A percentile compares a stretch with the other conserved stretches of the same genome.
phyloP scores from a whole-genome alignment of 2,113 vertebrate genomes.

The Plotosus lineatus region DNA sequence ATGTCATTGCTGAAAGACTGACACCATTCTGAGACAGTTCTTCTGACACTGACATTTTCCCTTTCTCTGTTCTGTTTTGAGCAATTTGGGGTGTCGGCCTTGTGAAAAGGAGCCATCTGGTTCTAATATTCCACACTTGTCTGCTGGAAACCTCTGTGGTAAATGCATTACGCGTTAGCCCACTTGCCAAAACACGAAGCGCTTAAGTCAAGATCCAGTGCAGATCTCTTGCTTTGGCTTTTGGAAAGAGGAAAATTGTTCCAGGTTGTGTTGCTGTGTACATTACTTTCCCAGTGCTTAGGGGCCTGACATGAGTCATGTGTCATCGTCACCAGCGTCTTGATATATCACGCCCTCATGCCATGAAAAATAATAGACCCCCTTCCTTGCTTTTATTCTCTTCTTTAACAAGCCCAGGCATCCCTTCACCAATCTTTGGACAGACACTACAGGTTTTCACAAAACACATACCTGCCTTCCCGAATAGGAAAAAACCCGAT shows the following conservation, averaged over 20 bases:
- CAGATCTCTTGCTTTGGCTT: constrained; percentile 48
- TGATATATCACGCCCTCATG: constrained; percentile 27
- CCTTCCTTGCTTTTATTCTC: constrained; percentile 11
- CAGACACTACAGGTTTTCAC: constrained; percentile 4
- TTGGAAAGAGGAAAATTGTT: constrained; percentile 34
- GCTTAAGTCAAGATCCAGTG: constrained; percentile 52
- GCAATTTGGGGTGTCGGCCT: constrained; percentile 58
- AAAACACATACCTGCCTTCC: constrained; percentile 10
- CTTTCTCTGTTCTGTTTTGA: constrained; percentile 49
- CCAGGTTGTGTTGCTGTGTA: constrained; percentile 40
- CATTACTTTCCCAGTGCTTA: constrained; percentile 21
- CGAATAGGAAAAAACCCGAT: not conserved
- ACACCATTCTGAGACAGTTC: constrained; percentile 16
- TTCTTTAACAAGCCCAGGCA: constrained; percentile 13
- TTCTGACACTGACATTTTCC: constrained; percentile 23
- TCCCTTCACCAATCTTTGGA: constrained; percentile 10
- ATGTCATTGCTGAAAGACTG: not conserved
- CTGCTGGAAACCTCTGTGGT: constrained; percentile 68
- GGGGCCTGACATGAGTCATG: constrained; percentile 10
- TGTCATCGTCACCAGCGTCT: constrained; percentile 11
- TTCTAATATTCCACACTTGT: constrained; percentile 74
- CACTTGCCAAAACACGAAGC: constrained; percentile 62
- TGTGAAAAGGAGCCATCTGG: constrained; percentile 72
- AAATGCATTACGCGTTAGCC: constrained; percentile 67
- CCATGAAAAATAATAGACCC: constrained; percentile 16